Conservation (phyloP, 2,888 invertebrate genomes). For the Eristalis arbustorum region DNA sequence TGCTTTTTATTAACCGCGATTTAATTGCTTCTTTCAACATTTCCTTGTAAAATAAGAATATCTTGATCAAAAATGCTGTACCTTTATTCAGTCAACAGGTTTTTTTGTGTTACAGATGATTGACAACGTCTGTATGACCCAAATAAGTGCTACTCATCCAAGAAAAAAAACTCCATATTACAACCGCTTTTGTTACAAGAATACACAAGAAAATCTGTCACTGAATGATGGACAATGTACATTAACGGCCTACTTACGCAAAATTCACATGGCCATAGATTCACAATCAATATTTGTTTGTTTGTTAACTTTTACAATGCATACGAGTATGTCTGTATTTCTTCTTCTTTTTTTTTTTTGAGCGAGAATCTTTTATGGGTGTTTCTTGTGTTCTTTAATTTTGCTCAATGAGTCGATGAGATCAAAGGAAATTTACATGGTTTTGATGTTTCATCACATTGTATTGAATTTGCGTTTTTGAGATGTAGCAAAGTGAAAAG, state of each 20-base stretch:
- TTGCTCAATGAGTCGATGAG: neutral
- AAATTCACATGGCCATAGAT: slow-evolving; percentile 60
- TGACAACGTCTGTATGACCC: slow-evolving; percentile 54
- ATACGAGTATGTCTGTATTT: neutral
- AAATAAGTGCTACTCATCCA: slow-evolving; percentile 28
- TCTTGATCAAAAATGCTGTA: neutral
- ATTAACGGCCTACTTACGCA: slow-evolving; percentile 60
- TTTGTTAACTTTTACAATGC: slow-evolving; percentile 17
- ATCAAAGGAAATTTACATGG: neutral
- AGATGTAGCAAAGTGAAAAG: neutral
- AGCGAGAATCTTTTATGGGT: neutral
- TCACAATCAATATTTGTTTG: slow-evolving; percentile 57
- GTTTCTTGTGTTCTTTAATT: neutral
- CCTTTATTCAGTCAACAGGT: slow-evolving; percentile 5
- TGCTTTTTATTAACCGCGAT: neutral
- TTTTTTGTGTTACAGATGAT: slow-evolving; percentile 44
- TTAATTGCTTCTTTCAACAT: neutral
- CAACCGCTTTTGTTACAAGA: slow-evolving; percentile 27
- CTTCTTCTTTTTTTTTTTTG: neutral
- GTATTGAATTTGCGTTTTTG: neutral
- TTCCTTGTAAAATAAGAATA: neutral
- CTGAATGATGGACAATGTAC: neutral
- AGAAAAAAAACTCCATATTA: neutral
- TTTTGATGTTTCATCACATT: neutral
- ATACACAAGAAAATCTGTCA: neutral